Evolutionary conservation across 2,888 invertebrate genomes (phyloP), one percentile per base, ranked within the genome.

Genomic region (Stenodera caucasica): DNA sequence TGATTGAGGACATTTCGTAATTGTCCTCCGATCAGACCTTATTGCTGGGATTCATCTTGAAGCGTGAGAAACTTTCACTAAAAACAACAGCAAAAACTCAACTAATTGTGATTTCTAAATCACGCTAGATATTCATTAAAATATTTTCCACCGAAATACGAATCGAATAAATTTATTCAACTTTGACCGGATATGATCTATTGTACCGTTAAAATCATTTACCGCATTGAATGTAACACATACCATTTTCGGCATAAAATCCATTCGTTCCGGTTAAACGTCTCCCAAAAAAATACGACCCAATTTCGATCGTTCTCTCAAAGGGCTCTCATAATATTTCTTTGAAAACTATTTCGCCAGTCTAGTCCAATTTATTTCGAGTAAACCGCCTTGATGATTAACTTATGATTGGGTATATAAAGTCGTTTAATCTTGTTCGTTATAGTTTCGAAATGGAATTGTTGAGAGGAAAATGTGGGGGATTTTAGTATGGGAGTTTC

Each of bases 31-130:
- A 40, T 37, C 53, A 40, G 60, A 55, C 53, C 60, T 45, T 56
- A 56, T 56, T 56, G 40, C 35, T n/a, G 11, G 21, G 26, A 60
- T 26, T 55, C 52, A 60, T 60, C 56, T 60, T 53, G 9, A 21
- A 60, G 52, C 60, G 60, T 60, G 60, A 60, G 60, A 60, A 57
- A 60, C 60, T 60, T 60, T 60, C 60, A 60, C 60, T 60, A 33
- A 33, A 33, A 33, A 29, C 11, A 12, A n/a, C 33, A 33, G 12
- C n/a, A 33, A 5, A 30, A 1, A n/a, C n/a, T n/a, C 6, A 35
- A 14, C 14, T 4, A 35, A 35, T 21, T 21, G 45, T 3, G 11
- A 45, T 45, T 45, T 45, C 45, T 45, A 21, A 45, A 45, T 9
- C 21, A 18, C 45, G 45, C 45, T 11, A 45, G 12, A 9, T 18